phyloP scores from a whole-genome alignment of 2,888 invertebrate genomes.

The Drosophila setosimentum region DNA sequence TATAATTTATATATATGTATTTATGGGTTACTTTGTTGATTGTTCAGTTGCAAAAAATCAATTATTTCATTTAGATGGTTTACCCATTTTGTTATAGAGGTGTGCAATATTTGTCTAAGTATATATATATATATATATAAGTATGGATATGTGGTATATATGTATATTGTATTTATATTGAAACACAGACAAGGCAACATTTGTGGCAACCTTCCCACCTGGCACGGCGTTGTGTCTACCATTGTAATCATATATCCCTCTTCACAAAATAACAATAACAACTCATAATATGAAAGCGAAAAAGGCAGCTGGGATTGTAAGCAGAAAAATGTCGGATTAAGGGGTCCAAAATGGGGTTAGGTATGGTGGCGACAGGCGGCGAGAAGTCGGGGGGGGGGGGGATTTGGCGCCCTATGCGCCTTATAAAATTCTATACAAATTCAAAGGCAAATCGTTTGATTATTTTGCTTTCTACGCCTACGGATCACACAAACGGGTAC shows the following conservation, averaged over 20 bases:
- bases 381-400: background rate
- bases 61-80: background rate
- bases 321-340: constrained; percentile 52
- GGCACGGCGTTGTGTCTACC: constrained; percentile 60
- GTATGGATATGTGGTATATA: background rate
- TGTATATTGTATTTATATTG: background rate
- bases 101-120: constrained; percentile 1
- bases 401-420: constrained; percentile 13
- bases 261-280: constrained; percentile 46
- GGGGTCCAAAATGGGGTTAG: constrained; percentile 6
- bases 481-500: constrained; percentile 21
- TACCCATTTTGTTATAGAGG: background rate
- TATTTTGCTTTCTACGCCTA: constrained; percentile 4
- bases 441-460: constrained; percentile 35
- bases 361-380: background rate
- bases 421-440: constrained; percentile 41
- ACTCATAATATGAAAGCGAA: constrained; percentile 39
- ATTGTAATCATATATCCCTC: constrained; percentile 73
- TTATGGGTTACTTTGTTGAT: background rate
- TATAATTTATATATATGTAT: background rate
- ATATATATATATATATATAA: background rate
- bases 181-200: constrained; percentile 19
- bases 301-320: constrained; percentile 49
- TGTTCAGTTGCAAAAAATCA: background rate
- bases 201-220: constrained; percentile 59